Evolutionary conservation across 2,113 vertebrate species (phyloP), one percentile per base, ranked within the genome.

Genomic region (Cavia aperea): DNA sequence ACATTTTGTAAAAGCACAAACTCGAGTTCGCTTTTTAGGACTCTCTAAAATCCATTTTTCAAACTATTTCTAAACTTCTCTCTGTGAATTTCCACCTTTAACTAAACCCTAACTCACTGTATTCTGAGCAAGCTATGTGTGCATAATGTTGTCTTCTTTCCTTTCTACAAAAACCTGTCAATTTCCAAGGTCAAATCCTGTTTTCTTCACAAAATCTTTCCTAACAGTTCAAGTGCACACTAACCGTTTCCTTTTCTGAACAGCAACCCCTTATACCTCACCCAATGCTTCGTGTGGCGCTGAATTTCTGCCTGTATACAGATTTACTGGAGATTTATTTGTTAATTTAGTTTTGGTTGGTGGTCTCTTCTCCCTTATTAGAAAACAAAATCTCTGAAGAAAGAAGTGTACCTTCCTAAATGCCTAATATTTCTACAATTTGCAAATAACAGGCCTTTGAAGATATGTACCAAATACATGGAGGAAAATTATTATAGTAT

Each of bases 301-400:
- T 77, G 46, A 70, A 16, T 82, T 33, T 81, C 33, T 81, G 65
- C 58, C 43, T 91, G 46, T 86, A 86, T 58, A 94, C 11, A 89
- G 43, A 86, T 84, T 49, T 90, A 63, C 13, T 31, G 70, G 72
- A 93, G 77, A 91, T 15, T 79, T 91, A 63, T 16, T 46, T 95
- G 88, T 81, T 29, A 86, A 91, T 91, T 77, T 49, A 81, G 56
- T 84, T 95, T 94, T 89, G 84, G 43, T 58, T 88, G 72, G 70
- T 81, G 58, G 46, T 88, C 60, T 73, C 36, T 79, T 83, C 39
- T 93, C 18, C 33, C 43, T 84, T 43, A 81, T 11, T 68, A 56
- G 19, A 86, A 11, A 86, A 33, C 43, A 60, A 92, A 4, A 70
- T 77, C 31, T 33, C 39, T 70, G 51, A 92, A 89, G 21, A 29